phyloP scores from a whole-genome alignment of 2,797 vertebrate species.

The Ptychadena robeensis region DNA sequence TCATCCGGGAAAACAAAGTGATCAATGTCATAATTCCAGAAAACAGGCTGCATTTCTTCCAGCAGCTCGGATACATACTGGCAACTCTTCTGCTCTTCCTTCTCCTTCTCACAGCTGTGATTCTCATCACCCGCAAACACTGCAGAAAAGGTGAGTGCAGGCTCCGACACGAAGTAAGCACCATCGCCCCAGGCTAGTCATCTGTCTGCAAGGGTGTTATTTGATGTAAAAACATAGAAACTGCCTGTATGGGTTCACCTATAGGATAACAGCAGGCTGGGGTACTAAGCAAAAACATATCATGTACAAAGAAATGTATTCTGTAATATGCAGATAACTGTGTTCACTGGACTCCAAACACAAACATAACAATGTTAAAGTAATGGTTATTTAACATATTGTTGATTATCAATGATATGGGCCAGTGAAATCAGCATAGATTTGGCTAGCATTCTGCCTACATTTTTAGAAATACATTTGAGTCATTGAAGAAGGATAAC shows the following conservation, averaged over 20 bases:
- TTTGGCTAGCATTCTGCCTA: too few relatives aligned
- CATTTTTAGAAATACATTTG: too few relatives aligned
- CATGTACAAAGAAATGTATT: neutral
- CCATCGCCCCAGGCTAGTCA: neutral
- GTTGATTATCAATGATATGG: too few relatives aligned
- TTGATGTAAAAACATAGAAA: neutral
- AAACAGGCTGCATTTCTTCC: constrained; percentile 83
- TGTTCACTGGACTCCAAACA: neutral
- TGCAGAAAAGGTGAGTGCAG: constrained; percentile 81
- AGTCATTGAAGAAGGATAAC: too few relatives aligned
- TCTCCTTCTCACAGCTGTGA: constrained; percentile 79
- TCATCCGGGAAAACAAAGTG: constrained; percentile 78
- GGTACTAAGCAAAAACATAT: neutral
- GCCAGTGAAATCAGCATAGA: too few relatives aligned
- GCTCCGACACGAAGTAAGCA: constrained; percentile 15
- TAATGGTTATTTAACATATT: too few relatives aligned
- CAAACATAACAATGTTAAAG: too few relatives aligned
- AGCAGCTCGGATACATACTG: constrained; percentile 92
- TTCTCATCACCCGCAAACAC: constrained; percentile 80
- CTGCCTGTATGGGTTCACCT: neutral
- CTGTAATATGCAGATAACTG: neutral
- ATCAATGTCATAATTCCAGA: constrained; percentile 93
- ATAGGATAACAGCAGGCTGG: neutral
- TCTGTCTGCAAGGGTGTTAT: neutral
- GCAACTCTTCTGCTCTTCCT: constrained; percentile 86